Evolutionary conservation across 2,888 invertebrate genomes (phyloP), one percentile per base, ranked within the genome.

Genomic region (Lasioglossum lativentre): DNA sequence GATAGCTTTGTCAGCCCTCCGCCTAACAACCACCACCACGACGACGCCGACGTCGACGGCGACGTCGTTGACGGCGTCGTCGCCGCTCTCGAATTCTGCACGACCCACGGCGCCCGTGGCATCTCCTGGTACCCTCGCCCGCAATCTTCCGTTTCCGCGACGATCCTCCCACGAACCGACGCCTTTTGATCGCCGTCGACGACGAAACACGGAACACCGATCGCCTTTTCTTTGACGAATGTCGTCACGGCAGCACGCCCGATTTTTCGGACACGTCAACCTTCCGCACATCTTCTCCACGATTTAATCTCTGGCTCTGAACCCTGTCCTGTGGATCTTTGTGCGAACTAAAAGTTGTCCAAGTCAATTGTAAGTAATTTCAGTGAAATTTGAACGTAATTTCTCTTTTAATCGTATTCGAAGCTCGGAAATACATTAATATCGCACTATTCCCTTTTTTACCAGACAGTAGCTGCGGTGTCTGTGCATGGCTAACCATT

Each of bases 1-100:
- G 91, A 92, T 92, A 92, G 90, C 92, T 93, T 92, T 91, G 90
- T 91, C 82, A 89, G 86, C 83, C 80, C 87, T 80, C 83, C 71
- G 52, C 82, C 88, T 90, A 91, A 92, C 92, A 90, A 90, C 88
- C 75, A 75, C 80, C 78, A 77, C 78, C 56, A 78, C 73, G 73
- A 66, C 73, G 78, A 71, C 85, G 83, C 23, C 76, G 70, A 23
- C 72, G 82, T 30, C 75, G 79, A 19, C 88, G 88, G 23, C 71
- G 38, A n/a, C 76, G 75, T 12, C 70, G 52, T 27, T 88, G 89
- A 40, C 75, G 34, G 27, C 76, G 77, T 12, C 77, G 40, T 80
- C 30, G 72, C 6, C 23, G 27, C 59, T 30, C 81, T 81, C 47
- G 89, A 89, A 90, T 91, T 91, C 88, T 86, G 88, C 90, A 91